Evolutionary conservation across 2,888 invertebrate genomes (phyloP).

Genomic region (Pharmacophagus antenor): DNA sequence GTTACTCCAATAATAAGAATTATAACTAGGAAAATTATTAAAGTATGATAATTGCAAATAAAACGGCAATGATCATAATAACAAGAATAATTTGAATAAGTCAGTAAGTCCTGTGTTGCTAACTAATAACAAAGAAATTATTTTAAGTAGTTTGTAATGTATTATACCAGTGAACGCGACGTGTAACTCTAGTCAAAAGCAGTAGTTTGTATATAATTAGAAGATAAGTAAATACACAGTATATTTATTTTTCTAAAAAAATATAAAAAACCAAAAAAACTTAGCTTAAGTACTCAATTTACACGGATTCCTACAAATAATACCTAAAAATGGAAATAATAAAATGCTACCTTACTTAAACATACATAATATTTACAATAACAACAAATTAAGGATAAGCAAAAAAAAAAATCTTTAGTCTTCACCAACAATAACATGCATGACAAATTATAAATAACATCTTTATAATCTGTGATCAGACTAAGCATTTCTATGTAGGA

Average conservation of each 20-base stretch:
- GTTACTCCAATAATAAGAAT: background rate
- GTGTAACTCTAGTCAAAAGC: slow-evolving; percentile 49
- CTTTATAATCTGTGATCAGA: background rate
- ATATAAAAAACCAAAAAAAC: slow-evolving; percentile 34
- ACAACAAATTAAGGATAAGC: background rate
- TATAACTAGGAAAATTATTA: background rate
- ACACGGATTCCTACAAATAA: background rate
- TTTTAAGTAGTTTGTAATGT: slow-evolving; percentile 12
- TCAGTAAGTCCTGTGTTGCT: slow-evolving; percentile 12
- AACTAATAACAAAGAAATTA: slow-evolving; percentile 11
- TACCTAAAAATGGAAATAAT: background rate
- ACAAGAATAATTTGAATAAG: background rate
- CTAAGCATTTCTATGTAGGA: slow-evolving; percentile 1
- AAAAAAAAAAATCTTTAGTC: background rate
- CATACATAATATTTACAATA: background rate
- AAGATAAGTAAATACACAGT: slow-evolving; percentile 30
- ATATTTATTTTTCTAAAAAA: slow-evolving; percentile 47
- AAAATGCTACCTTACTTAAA: background rate
- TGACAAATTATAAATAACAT: too few relatives aligned
- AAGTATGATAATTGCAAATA: background rate
- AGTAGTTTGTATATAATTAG: slow-evolving; percentile 50
- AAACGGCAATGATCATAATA: background rate
- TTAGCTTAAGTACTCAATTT: slow-evolving; percentile 31
- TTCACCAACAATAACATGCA: too few relatives aligned
- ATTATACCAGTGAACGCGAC: slow-evolving; percentile 25